A percentile compares a stretch with the other conserved stretches of the same genome.
These are phyloP conservation scores for Acromyrmex echinatior DNA, from an alignment of 1,140 invertebrate genomes.

Conservation along the genomic window DNA sequence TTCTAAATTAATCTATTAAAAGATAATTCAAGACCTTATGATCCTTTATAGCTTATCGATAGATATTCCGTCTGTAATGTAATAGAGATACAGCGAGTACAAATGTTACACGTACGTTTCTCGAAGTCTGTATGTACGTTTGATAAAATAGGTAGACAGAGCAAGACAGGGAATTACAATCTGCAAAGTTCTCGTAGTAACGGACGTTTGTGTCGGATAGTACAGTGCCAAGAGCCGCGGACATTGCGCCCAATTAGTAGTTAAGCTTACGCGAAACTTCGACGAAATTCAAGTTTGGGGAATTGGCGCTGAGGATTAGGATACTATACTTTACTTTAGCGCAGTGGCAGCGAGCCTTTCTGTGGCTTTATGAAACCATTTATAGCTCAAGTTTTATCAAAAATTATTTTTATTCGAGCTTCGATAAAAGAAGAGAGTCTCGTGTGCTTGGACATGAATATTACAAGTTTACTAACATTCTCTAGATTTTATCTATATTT, in stretches of 20 bases:
- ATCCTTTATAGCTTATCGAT: constrained; percentile 6
- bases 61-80: neutral
- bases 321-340: constrained; percentile 58
- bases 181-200: constrained; percentile 72
- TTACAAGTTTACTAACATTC: neutral
- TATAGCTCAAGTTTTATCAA: constrained; percentile 23
- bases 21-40: neutral
- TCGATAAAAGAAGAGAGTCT: neutral
- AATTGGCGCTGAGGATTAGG: constrained; percentile 68
- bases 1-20: neutral
- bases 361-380: constrained; percentile 3
- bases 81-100: neutral
- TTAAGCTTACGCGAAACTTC: constrained; percentile 71
- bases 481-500: neutral
- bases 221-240: constrained; percentile 63
- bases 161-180: constrained; percentile 72
- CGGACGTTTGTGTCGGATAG: constrained; percentile 69
- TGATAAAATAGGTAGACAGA: constrained; percentile 25
- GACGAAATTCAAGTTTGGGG: constrained; percentile 72
- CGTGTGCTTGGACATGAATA: neutral
- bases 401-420: constrained; percentile 27
- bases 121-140: neutral
- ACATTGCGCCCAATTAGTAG: constrained; percentile 75
- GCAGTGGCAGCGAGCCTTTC: neutral
- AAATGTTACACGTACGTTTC: neutral